Base-by-base conservation (phyloP, 1,140 invertebrate genomes). In the Caenorhabditis briggsae region DNA sequence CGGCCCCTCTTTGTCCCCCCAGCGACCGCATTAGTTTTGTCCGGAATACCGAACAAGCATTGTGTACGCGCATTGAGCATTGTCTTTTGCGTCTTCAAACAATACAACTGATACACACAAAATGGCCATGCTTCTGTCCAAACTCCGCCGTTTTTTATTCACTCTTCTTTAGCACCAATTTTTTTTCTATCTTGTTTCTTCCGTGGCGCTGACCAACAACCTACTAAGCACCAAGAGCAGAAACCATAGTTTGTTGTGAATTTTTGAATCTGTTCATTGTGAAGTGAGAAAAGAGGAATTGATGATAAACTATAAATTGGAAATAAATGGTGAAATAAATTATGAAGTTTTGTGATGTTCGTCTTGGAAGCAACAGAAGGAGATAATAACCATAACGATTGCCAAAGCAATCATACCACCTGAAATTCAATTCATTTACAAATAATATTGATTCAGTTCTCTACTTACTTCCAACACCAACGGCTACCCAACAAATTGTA, bases 401-500 rank as follows among this genome's bases (percentile, higher is more conserved):
- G 86, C 64, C 55, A 87, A 18, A 14, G 58, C 86, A 20, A 87
- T 87, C 6, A 87, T 48, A 43, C 53, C 74, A 65, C 41, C 86
- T 87, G 86, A 41, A 87, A 61, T 7, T 18, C 14, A n/a, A n/a
- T n/a, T n/a, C n/a, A n/a, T n/a, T n/a, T n/a, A n/a, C n/a, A n/a
- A n/a, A n/a, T n/a, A n/a, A n/a, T n/a, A n/a, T n/a, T n/a, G n/a
- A n/a, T n/a, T n/a, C n/a, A n/a, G n/a, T n/a, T n/a, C n/a, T n/a
- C 9, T 7, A 78, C 82, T 83, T 14, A 87, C 86, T 59, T 83
- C 86, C 86, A 53, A 87, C 58, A 14, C 86, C 86, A 41, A 87
- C 82, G 3, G 86, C 86, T 16, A 58, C 23, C 86, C 86, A 87
- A 23, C 86, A 87, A 50, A 87, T 87, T 0, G 82, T 87, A 6